Base-by-base conservation (phyloP, 35 echinoderm and acorn worm genomes). In the Ptychodera flava region DNA sequence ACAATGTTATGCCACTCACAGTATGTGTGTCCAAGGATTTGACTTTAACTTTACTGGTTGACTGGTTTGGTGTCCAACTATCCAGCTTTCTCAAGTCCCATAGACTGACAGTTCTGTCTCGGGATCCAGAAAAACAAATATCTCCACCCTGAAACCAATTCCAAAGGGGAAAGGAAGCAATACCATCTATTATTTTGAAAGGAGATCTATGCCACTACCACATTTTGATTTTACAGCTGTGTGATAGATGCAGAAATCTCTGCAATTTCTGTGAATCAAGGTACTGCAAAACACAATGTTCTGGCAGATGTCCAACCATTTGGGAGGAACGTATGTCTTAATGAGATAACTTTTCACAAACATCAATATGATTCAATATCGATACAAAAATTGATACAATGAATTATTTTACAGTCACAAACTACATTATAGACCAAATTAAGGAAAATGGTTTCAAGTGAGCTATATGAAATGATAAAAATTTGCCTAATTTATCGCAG, bases 81-180 rank as follows among this genome's bases (percentile, higher is more conserved):
- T 98, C 91, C 22, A 98, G 82, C 34, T 90, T 94, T 0, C 89
- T 79, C n/a, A 98, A 77, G 38, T 98, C 95, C 95, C 95, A 98
- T 34, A 98, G 45, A 33, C 91, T 84, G 32, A 94, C 78, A 15
- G 87, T 81, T 35, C 95, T 87, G 78, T 98, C 95, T 38, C 95
- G 80, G 28, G 95, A 91, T 27, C 95, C 95, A 16, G 92, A 85
- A 16, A 90, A 31, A 90, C 95, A 98, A 33, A 92, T 33, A 30
- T 87, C 82, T 30, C 90, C 95, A 85, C 85, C 79, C 95, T 98
- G 37, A 1, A 53, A 38, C 29, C 36, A 15, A 90, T 83, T 27
- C 1, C 32, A 45, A 78, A 31, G 29, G 1, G 76, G 32, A 33
- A 27, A 15, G 22, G 2, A 14, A 16, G 1, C 15, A 37, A 78